Conservation (phyloP, 2,888 invertebrate genomes). For the Cantharis lateralis region DNA sequence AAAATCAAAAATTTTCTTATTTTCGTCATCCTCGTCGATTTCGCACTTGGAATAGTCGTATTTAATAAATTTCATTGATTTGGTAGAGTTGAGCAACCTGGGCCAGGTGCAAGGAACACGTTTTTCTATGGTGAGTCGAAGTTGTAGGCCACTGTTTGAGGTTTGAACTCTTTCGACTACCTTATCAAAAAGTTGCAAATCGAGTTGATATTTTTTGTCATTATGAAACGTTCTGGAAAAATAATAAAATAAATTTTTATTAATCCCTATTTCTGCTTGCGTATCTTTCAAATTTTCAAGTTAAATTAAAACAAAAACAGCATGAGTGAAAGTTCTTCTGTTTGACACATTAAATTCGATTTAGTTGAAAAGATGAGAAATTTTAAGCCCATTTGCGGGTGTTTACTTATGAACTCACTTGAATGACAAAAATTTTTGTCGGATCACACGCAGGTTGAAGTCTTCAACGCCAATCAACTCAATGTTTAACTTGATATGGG, state of each 20-base stretch:
- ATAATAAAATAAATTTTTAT: too few species aligned
- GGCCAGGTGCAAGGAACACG: slow-evolving; percentile 43
- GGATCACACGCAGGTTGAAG: slow-evolving; percentile 40
- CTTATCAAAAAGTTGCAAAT: slow-evolving; percentile 43
- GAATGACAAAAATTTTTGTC: slow-evolving; percentile 44
- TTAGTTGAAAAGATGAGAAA: too few species aligned
- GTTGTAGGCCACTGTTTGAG: slow-evolving; percentile 39
- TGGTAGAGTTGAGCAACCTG: slow-evolving; percentile 40
- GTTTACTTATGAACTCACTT: slow-evolving; percentile 38
- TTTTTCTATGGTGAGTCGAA: slow-evolving; percentile 45
- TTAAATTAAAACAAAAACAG: too few species aligned
- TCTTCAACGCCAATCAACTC: slow-evolving; percentile 41
- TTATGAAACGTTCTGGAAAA: slow-evolving; percentile 40
- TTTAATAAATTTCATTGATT: slow-evolving; percentile 44
- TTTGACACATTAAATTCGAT: too few species aligned
- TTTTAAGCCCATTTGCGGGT: too few species aligned
- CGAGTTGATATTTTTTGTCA: slow-evolving; percentile 42
- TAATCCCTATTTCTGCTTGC: too few species aligned
- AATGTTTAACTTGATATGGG: slow-evolving; percentile 42
- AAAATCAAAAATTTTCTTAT: slow-evolving; percentile 30
- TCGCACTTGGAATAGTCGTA: slow-evolving; percentile 42
- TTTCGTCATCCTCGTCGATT: slow-evolving; percentile 38
- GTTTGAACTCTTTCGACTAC: slow-evolving; percentile 41
- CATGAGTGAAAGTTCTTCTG: too few species aligned
- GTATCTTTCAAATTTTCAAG: too few species aligned